Percentiles rank a stretch among this genome's conserved stretches.
Conservation (phyloP, 2,797 vertebrate genomes). For the Coregonus suidteri region DNA sequence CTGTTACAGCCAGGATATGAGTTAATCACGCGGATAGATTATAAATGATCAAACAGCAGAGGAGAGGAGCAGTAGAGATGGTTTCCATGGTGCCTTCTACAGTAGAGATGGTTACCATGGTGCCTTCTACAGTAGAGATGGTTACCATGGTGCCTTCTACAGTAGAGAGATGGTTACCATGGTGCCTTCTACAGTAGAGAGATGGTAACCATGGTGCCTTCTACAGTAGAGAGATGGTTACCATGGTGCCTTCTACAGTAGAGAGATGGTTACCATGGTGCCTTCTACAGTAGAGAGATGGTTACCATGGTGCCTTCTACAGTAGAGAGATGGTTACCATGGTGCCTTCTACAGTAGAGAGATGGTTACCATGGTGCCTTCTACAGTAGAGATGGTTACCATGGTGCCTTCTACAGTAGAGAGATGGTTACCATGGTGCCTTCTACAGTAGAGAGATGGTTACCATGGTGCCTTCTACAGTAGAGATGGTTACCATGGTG, state of each 20-base stretch:
- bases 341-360: background rate
- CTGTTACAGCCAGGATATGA: too few relatives aligned
- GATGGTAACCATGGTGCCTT: constrained; percentile 5
- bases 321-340: constrained; percentile 15
- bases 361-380: background rate
- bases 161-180: constrained; percentile 16
- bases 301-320: background rate
- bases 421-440: constrained; percentile 8
- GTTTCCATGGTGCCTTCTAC: background rate
- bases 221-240: constrained; percentile 20
- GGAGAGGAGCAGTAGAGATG: constrained; percentile 19
- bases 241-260: constrained; percentile 1
- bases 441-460: constrained; percentile 15
- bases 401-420: constrained; percentile 7
- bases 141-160: background rate
- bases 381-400: constrained; percentile 16
- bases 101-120: constrained; percentile 6
- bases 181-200: constrained; percentile 5
- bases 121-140: constrained; percentile 15
- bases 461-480: background rate
- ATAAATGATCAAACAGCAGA: background rate
- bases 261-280: constrained; percentile 18
- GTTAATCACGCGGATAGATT: background rate
- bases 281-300: constrained; percentile 19
- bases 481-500: constrained; percentile 5